Base-by-base conservation (phyloP, 2,888 invertebrate genomes). In the Hypsopygia costalis region DNA sequence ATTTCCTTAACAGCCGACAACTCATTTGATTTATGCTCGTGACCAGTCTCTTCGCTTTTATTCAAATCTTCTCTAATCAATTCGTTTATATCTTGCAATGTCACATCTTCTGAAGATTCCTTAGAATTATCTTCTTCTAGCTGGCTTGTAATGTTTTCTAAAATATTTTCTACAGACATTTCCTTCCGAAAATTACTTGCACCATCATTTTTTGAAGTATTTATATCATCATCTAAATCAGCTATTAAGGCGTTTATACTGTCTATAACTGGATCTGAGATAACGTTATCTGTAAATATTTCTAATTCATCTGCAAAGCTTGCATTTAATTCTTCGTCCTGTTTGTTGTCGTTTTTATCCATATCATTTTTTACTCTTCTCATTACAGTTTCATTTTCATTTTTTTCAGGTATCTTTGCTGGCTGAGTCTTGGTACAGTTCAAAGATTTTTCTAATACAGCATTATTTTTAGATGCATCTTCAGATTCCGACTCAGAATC, bases 181-280 rank as follows among this genome's bases (percentile, higher is more conserved):
- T 81, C 71, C 36, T 68, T 66, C n/a, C 61, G 63, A 46, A 77
- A 76, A 40, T 69, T 58, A 44, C 61, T 63, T 37, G 52, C 54
- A 4, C 47, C 36, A 39, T 63, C 62, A 37, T 44, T 57, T 61
- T 72, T 79, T 28, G 68, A 45, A 7, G 58, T 44, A 47, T 70
- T 66, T 20, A 80, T 51, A 38, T 82, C 80, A 41, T 76, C 62
- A 48, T 85, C 80, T 29, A 85, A 62, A 49, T 77, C 72, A 20
- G 78, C 86, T 50, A 86, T 85, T 10, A 81, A 58, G 20, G 70
- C 75, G 55, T 76, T 80, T 11, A 85, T 83, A 50, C 82, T 81
- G 39, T 74, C 75, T 40, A 81, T 68, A n/a, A 70, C 73, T 25
- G 72, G 64, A 47, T 81, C 79, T 5, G 74, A 59, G 4, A 51